Percentiles rank a stretch among this genome's conserved stretches.
These are phyloP conservation scores for Gymnodraco acuticeps DNA, from an alignment of 2,797 vertebrate genomes.

Conservation along the genomic window DNA sequence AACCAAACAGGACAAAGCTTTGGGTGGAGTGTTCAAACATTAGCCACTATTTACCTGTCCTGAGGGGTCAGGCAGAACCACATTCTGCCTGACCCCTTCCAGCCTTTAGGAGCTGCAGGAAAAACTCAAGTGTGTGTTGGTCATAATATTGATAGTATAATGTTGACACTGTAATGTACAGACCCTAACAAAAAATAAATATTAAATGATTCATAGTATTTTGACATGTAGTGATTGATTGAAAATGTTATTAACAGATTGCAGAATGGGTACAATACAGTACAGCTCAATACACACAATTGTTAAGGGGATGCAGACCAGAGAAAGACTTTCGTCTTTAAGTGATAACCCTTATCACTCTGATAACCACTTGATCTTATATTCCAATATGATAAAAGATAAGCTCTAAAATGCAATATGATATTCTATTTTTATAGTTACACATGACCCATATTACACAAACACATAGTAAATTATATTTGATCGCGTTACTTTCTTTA, in stretches of 20 bases:
- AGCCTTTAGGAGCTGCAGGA: neutral
- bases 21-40: constrained; percentile 56
- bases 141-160: constrained; percentile 44
- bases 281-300: too few species aligned
- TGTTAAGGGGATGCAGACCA: too few species aligned
- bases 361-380: neutral
- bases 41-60: constrained; percentile 16
- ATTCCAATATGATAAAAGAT: neutral
- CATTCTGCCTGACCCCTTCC: neutral
- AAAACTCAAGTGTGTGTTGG: constrained; percentile 19
- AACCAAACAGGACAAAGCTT: constrained; percentile 48
- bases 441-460: too few species aligned
- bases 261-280: too few species aligned
- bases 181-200: neutral
- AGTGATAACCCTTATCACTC: neutral
- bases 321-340: too few species aligned
- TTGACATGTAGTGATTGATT: neutral
- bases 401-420: too few species aligned
- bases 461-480: neutral
- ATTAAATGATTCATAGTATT: neutral
- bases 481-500: neutral
- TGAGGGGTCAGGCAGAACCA: constrained; percentile 28
- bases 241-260: too few species aligned
- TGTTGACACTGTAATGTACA: neutral
- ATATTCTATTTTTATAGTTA: too few species aligned